Conservation (phyloP, 2,797 vertebrate genomes). For the Megaceryle alcyon region DNA sequence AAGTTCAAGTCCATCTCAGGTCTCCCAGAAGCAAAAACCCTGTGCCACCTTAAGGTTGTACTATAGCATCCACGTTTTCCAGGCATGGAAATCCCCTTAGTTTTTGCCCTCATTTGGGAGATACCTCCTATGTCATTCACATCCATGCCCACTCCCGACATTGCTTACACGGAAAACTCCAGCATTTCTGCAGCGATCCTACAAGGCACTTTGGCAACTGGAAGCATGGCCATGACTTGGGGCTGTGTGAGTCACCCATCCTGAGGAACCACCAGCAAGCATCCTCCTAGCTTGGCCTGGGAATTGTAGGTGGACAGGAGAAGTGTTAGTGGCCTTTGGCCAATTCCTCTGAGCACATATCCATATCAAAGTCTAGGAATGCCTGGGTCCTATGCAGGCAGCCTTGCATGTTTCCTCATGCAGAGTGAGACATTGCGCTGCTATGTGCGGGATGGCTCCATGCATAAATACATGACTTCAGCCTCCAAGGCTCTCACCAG, state of each 20-base stretch:
- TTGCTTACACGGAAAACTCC: not conserved
- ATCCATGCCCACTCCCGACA: fast-evolving
- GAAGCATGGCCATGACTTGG: fast-evolving
- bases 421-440: fast-evolving
- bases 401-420: not conserved
- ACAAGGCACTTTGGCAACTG: not conserved
- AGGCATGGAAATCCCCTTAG: not conserved
- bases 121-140: not conserved
- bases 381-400: not conserved
- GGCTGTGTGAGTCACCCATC: not conserved
- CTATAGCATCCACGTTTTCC: not conserved
- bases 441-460: fast-evolving
- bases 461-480: conserved; percentile 13
- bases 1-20: not conserved
- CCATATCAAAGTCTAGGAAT: not conserved
- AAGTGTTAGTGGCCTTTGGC: not conserved
- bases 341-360: not conserved
- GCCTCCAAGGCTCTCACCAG: not conserved
- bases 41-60: not conserved
- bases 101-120: not conserved
- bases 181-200: not conserved
- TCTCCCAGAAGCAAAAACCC: not conserved
- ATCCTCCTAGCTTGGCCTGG: not conserved
- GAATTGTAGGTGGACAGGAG: fast-evolving
- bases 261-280: fast-evolving